Conservation (phyloP, 2,113 vertebrate species). For the Labeo rohita region DNA sequence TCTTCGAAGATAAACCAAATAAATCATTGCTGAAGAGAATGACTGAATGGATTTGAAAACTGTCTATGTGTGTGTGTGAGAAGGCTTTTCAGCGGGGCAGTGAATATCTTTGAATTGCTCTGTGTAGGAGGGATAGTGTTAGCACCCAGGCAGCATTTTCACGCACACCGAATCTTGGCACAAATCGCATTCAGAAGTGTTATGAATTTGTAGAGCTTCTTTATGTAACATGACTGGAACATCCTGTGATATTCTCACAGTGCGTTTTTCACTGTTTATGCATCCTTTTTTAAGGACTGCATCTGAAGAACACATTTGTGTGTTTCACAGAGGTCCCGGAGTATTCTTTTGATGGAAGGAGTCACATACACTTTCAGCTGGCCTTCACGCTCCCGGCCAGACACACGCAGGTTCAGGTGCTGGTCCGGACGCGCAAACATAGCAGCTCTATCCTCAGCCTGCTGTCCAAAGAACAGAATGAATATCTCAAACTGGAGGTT, state of each 20-base stretch:
- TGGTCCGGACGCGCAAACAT: slow-evolving; percentile 84
- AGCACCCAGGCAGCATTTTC: slow-evolving; percentile 36
- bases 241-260: slow-evolving; percentile 25
- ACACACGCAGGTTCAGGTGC: slow-evolving; percentile 77
- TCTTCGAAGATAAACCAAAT: slow-evolving; percentile 1
- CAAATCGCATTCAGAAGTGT: slow-evolving; percentile 23
- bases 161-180: slow-evolving; percentile 34
- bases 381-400: slow-evolving; percentile 68
- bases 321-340: slow-evolving; percentile 78
- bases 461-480: slow-evolving; percentile 77
- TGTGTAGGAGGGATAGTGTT: slow-evolving; percentile 47
- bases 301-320: slow-evolving; percentile 29
- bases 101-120: slow-evolving; percentile 34
- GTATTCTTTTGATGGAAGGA: slow-evolving; percentile 81
- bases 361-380: slow-evolving; percentile 81
- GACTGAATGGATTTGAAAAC: slow-evolving; percentile 25
- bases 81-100: neutral
- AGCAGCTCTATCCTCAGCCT: slow-evolving; percentile 77
- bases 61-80: neutral
- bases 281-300: slow-evolving; percentile 22
- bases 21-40: slow-evolving; percentile 1
- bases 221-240: slow-evolving; percentile 34
- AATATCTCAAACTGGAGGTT: slow-evolving; percentile 86
- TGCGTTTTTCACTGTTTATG: slow-evolving; percentile 12
- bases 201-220: slow-evolving; percentile 36